Evolutionary conservation across 2,113 vertebrate genomes (phyloP).

Genomic region (Picathartes gymnocephalus): DNA sequence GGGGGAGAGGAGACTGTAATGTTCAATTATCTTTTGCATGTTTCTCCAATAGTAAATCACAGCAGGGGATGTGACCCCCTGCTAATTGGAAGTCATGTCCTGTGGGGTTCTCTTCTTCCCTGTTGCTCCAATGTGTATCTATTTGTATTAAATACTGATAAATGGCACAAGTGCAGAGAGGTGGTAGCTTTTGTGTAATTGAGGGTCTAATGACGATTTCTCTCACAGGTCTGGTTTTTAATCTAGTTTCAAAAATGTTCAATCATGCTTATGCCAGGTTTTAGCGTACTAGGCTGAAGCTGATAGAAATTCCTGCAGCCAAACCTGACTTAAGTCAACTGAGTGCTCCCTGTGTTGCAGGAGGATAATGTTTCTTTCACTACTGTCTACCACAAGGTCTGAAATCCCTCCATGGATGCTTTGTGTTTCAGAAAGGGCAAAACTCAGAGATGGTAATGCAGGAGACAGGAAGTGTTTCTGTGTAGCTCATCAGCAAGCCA

Average conservation of each 20-base stretch:
- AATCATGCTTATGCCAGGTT: neutral
- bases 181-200: neutral
- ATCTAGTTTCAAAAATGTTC: neutral
- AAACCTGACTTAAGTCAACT: neutral
- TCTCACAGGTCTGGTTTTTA: neutral
- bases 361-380: slow-evolving; percentile 20
- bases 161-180: neutral
- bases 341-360: neutral
- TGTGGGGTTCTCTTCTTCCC: slow-evolving; percentile 16
- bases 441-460: neutral
- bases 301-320: neutral
- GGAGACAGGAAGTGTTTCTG: slow-evolving; percentile 38
- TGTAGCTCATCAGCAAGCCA: slow-evolving; percentile 6
- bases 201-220: neutral
- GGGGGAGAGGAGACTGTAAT: slow-evolving; percentile 37
- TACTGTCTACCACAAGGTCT: neutral
- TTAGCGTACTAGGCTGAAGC: neutral
- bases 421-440: slow-evolving; percentile 14
- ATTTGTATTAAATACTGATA: slow-evolving; percentile 57
- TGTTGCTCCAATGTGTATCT: slow-evolving; percentile 1
- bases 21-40: slow-evolving; percentile 60
- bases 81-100: slow-evolving; percentile 59
- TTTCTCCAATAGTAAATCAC: slow-evolving; percentile 59
- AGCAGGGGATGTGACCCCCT: slow-evolving; percentile 35
- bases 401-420: neutral